Conservation (phyloP, 2,797 vertebrate genomes). For the Urocyon cinereoargenteus region DNA sequence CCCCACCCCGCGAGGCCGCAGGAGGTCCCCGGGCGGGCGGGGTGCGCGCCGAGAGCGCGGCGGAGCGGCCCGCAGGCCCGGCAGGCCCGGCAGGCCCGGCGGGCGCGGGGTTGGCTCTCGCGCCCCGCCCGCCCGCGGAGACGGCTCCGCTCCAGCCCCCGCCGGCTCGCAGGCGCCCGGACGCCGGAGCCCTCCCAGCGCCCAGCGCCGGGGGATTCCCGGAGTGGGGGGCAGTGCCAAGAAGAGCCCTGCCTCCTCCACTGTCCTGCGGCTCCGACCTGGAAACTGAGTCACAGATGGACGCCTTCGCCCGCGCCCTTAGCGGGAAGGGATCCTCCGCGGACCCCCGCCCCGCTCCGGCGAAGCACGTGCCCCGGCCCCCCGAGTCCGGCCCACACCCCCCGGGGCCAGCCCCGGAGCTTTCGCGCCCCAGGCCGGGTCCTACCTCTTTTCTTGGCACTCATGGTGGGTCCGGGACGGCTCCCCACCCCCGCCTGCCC, state of each 20-base stretch:
- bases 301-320: not conserved
- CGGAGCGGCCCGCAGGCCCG: slow-evolving; percentile 18
- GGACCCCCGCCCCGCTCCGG: not conserved
- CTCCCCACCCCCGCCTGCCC: not conserved
- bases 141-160: not conserved
- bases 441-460: slow-evolving; percentile 81
- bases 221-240: slow-evolving; percentile 52
- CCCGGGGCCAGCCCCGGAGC: not conserved
- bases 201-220: slow-evolving; percentile 74
- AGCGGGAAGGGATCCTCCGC: not conserved
- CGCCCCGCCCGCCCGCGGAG: not conserved
- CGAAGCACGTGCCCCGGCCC: not conserved
- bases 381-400: not conserved
- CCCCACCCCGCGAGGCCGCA: slow-evolving; percentile 60
- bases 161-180: not conserved
- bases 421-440: not conserved
- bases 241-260: slow-evolving; percentile 65
- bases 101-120: not conserved
- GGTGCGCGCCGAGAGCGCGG: not conserved
- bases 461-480: slow-evolving; percentile 72
- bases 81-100: not conserved
- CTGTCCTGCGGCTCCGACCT: not conserved
- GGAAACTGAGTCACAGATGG: slow-evolving; percentile 74
- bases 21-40: slow-evolving; percentile 73
- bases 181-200: not conserved